Evolutionary conservation across 2,888 invertebrate genomes (phyloP).

Genomic region (Ochropacha duplaris): DNA sequence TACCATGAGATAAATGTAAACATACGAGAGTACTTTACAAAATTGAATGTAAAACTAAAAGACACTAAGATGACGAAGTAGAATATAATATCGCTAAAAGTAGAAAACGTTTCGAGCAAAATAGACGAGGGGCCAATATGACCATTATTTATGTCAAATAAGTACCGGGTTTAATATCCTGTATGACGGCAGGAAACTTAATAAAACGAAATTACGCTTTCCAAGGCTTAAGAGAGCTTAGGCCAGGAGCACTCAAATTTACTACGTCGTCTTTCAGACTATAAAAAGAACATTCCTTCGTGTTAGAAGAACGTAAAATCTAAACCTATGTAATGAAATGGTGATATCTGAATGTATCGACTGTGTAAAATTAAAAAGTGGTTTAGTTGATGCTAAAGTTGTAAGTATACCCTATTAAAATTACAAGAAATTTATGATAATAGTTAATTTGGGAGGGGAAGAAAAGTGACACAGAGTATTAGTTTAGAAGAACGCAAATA

Average conservation of each 20-base stretch:
- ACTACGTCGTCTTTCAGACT: slow-evolving; percentile 56
- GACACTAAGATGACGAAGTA: neutral
- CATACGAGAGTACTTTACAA: no score
- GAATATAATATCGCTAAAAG: neutral
- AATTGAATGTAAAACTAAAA: neutral
- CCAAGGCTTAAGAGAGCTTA: slow-evolving; percentile 49
- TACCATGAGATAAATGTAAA: neutral
- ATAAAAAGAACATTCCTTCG: slow-evolving; percentile 61
- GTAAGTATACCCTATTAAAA: no score
- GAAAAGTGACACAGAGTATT: no score
- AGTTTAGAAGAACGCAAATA: no score
- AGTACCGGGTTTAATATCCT: slow-evolving; percentile 44
- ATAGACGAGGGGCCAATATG: slow-evolving; percentile 11
- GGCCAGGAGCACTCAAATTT: slow-evolving; percentile 59
- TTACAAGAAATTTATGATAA: no score
- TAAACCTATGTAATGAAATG: slow-evolving; percentile 20
- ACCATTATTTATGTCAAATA: slow-evolving; percentile 31
- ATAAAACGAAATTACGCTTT: slow-evolving; percentile 67
- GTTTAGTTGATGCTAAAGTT: no score
- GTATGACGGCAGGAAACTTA: slow-evolving; percentile 50
- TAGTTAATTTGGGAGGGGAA: no score
- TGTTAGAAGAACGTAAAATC: slow-evolving; percentile 51
- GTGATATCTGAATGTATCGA: slow-evolving; percentile 11
- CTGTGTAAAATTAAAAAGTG: neutral
- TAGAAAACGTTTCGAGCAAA: neutral